A percentile compares a stretch with the other conserved stretches of the same genome.
Conservation (phyloP, 2,113 vertebrate species). For the Vulpes ferrilata region DNA sequence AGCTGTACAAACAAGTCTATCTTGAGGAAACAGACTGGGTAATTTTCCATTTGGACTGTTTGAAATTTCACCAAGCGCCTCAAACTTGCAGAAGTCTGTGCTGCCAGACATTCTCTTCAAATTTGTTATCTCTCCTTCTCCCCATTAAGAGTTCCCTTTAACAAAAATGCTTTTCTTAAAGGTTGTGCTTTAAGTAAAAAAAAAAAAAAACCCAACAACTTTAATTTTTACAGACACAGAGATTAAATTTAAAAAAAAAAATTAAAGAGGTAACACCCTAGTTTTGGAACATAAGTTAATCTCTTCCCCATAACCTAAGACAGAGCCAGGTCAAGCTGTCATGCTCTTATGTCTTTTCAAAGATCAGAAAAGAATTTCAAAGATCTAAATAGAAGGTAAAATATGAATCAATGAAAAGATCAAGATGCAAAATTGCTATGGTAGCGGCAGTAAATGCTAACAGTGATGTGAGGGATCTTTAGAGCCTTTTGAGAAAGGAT, state of each 20-base stretch:
- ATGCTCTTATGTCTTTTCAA: constrained; percentile 30
- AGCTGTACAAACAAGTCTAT: constrained; percentile 83
- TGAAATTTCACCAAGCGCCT: constrained; percentile 74
- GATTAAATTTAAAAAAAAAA: constrained; percentile 60
- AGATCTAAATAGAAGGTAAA: constrained; percentile 32
- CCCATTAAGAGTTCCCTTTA: constrained; percentile 55
- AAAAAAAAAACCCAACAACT: no score
- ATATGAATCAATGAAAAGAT: constrained; percentile 12
- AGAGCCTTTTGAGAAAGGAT: neutral
- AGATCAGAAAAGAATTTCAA: constrained; percentile 27
- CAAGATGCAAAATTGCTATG: neutral
- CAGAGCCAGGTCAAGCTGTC: neutral
- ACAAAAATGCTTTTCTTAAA: constrained; percentile 62
- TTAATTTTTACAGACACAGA: neutral
- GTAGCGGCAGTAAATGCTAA: neutral
- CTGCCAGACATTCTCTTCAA: constrained; percentile 70
- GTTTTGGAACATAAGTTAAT: neutral
- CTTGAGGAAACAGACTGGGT: constrained; percentile 86
- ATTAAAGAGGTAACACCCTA: constrained; percentile 28
- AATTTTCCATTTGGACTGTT: constrained; percentile 86
- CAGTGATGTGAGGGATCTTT: neutral
- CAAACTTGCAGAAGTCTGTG: constrained; percentile 44
- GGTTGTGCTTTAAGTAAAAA: constrained; percentile 40
- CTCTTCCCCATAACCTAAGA: neutral
- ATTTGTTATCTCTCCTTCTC: constrained; percentile 63